Evolutionary conservation across 2,888 invertebrate genomes (phyloP), one percentile per base, ranked within the genome.

Genomic region (Furcula furcula): DNA sequence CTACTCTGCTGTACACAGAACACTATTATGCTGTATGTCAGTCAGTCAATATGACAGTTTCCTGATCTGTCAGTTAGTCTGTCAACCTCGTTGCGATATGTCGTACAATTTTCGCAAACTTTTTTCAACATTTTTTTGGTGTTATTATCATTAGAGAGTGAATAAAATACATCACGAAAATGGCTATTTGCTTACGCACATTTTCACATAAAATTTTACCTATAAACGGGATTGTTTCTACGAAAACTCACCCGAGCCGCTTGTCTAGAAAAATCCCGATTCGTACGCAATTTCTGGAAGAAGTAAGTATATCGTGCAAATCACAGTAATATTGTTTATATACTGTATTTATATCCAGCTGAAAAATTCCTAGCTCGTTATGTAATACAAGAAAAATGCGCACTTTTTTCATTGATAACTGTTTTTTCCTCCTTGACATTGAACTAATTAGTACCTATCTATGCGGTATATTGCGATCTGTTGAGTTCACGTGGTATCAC

Each of bases 121-220:
- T 67, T 68, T 76, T 77, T 67, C 63, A 54, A 72, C n/a, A 68
- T 61, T 61, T 50, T 49, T 52, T 55, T 47, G 46, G 47, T 63
- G 61, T 64, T 64, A 36, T 38, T 53, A 52, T 54, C 45, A 51
- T 45, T 57, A 44, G 31, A 31, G 41, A 60, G 54, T 65, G 57
- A 66, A 36, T 44, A 57, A 28, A 25, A 40, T 51, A 61, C 49
- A 43, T 66, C 65, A 69, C 64, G 49, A 78, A 71, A 64, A 91
- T 91, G 91, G 90, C 91, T 57, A 86, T 89, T 60, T 91, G 90
- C 57, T 76, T 91, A 59, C 89, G 91, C 50, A 83, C 89, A 23
- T 68, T 91, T 46, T 84, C 91, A n/a, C 86, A 82, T 55, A 91
- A 90, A 80, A 75, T 91, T 54, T 71, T 89, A 46, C 87, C 90